Evolutionary conservation across 2,888 invertebrate species (phyloP).

Genomic region (Elgonia sp.): DNA sequence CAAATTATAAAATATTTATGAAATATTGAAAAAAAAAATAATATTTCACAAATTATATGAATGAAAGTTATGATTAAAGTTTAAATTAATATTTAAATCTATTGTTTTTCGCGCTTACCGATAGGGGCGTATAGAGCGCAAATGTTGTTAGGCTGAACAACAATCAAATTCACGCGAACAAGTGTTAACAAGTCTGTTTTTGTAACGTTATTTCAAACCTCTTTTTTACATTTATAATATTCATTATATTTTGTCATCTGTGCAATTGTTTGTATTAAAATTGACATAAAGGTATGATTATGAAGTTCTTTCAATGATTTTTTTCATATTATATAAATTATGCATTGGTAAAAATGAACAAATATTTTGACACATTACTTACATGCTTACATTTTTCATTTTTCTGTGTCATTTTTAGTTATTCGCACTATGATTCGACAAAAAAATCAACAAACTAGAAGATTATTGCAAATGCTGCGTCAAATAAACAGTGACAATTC

Average conservation of each 20-base stretch:
- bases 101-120: conserved; percentile 1
- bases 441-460: conserved; percentile 8
- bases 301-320: too few species aligned
- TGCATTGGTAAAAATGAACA: too few species aligned
- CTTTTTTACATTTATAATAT: too few species aligned
- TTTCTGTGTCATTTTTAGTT: not conserved
- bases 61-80: too few species aligned
- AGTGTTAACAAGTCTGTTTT: not conserved
- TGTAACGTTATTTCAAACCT: too few species aligned
- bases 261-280: too few species aligned
- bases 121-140: not conserved
- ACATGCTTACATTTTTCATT: conserved; percentile 7
- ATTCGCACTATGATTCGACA: conserved; percentile 5
- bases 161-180: not conserved
- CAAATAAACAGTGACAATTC: not conserved
- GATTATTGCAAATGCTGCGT: not conserved
- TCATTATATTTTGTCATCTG: not conserved
- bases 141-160: not conserved
- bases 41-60: too few species aligned
- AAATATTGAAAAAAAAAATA: too few species aligned
- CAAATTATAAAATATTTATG: too few species aligned
- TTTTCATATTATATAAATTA: too few species aligned
- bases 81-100: not conserved
- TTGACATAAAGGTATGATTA: not conserved
- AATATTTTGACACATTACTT: not conserved